phyloP scores from a whole-genome alignment of 2,113 vertebrate species.

The Antechinus flavipes region DNA sequence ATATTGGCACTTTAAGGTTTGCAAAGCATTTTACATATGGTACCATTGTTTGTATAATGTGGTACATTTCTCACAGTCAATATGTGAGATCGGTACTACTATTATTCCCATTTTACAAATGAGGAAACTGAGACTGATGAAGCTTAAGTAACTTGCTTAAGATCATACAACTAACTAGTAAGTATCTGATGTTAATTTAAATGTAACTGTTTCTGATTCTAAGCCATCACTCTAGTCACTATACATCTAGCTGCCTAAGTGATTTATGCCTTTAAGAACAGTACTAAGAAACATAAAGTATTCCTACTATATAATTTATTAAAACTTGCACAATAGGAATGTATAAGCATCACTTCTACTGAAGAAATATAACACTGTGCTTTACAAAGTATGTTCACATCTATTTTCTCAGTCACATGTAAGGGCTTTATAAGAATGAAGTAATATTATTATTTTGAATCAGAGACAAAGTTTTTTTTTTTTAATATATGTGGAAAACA shows the following conservation, averaged over 20 bases:
- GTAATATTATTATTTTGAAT: background rate
- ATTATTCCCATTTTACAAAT: background rate
- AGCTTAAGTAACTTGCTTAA: background rate
- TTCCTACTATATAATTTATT: slow-evolving; percentile 52
- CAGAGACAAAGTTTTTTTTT: slow-evolving; percentile 6
- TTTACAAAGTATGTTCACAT: background rate
- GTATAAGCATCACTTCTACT: slow-evolving; percentile 51
- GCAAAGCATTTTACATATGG: background rate
- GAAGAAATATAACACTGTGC: background rate
- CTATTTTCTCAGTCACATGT: background rate
- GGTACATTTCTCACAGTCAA: background rate
- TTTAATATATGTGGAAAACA: background rate
- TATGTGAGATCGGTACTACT: background rate
- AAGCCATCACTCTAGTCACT: background rate
- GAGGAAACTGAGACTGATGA: background rate
- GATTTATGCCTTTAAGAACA: slow-evolving; percentile 38
- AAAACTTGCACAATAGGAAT: slow-evolving; percentile 53
- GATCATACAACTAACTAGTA: background rate
- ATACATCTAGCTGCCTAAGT: background rate
- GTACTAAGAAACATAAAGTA: slow-evolving; percentile 51
- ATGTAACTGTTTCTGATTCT: background rate
- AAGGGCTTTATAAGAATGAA: background rate
- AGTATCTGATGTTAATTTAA: background rate
- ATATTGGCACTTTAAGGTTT: background rate
- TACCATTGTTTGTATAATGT: background rate